Percentiles rank a stretch among this genome's conserved stretches.
phyloP scores from a whole-genome alignment of 2,888 invertebrate genomes.

The Nomada lathburiana region DNA sequence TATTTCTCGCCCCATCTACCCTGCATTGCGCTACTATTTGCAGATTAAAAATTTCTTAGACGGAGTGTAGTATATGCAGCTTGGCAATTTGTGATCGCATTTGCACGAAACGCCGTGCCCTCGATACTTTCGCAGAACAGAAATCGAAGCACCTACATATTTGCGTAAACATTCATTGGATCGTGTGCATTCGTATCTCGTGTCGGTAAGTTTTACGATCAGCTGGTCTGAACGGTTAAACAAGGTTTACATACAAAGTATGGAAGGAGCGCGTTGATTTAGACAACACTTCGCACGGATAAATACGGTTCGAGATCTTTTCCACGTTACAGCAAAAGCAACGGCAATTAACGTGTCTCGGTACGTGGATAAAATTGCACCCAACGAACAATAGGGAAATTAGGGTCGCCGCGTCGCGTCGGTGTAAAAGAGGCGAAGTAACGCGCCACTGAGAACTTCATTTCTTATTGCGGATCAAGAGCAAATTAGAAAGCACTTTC shows the following conservation, averaged over 20 bases:
- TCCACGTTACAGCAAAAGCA: conserved; percentile 29
- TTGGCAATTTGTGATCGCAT: no score
- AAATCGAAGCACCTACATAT: no score
- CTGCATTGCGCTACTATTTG: no score
- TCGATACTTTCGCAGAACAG: no score
- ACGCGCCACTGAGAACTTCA: conserved; percentile 45
- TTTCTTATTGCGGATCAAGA: conserved; percentile 44
- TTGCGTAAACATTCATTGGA: not conserved
- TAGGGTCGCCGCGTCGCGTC: conserved; percentile 55
- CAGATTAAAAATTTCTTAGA: no score
- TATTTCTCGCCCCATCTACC: no score
- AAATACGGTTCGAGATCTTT: conserved; percentile 21
- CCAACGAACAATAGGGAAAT: conserved; percentile 67
- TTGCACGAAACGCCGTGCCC: no score
- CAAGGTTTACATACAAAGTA: conserved; percentile 13
- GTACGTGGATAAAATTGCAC: conserved; percentile 50
- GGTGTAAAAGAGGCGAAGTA: conserved; percentile 61
- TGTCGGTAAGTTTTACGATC: conserved; percentile 5
- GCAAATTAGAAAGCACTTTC: conserved; percentile 61
- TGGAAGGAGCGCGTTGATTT: conserved; percentile 10
- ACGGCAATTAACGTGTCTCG: conserved; percentile 40
- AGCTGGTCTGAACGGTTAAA: conserved; percentile 4
- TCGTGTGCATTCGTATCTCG: no score
- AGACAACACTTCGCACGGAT: conserved; percentile 36
- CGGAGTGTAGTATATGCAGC: no score